These are phyloP conservation scores for Dysidea cf. avara DNA, from an alignment of 37 sponge, comb jelly and placozoan species.

Conservation along the genomic window DNA sequence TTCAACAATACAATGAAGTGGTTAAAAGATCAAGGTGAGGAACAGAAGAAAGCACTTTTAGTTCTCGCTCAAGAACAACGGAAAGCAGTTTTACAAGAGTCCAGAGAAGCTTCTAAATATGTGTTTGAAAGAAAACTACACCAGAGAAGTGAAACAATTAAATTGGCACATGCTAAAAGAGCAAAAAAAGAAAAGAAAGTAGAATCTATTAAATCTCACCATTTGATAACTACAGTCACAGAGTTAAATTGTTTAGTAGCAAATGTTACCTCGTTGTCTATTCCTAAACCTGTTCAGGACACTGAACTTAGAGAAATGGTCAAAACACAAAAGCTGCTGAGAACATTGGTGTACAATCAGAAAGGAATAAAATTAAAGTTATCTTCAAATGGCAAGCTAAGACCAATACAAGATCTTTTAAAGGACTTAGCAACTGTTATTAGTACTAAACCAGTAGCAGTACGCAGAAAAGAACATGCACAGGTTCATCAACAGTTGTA, in stretches of 20 bases:
- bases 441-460: no score
- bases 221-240: background rate
- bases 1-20: conserved; percentile 4
- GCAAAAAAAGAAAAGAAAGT: no score
- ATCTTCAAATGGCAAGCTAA: no score
- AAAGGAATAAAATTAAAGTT: background rate
- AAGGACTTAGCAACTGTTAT: no score
- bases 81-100: no score
- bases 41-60: conserved; percentile 1
- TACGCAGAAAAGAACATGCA: no score
- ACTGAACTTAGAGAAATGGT: conserved; percentile 10
- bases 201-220: conserved; percentile 1
- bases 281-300: conserved; percentile 7
- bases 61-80: background rate
- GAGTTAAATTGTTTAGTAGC: conserved; percentile 7
- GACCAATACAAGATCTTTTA: no score
- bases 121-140: no score
- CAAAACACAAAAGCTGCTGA: conserved; percentile 3
- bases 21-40: conserved; percentile 4
- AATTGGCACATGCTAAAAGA: no score
- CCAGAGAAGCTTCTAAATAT: no score
- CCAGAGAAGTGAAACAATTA: no score
- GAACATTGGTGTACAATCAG: background rate
- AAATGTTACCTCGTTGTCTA: conserved; percentile 12
- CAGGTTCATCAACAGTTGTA: background rate